Conservation (phyloP, 2,797 vertebrate genomes). For the Dryobates pubescens region DNA sequence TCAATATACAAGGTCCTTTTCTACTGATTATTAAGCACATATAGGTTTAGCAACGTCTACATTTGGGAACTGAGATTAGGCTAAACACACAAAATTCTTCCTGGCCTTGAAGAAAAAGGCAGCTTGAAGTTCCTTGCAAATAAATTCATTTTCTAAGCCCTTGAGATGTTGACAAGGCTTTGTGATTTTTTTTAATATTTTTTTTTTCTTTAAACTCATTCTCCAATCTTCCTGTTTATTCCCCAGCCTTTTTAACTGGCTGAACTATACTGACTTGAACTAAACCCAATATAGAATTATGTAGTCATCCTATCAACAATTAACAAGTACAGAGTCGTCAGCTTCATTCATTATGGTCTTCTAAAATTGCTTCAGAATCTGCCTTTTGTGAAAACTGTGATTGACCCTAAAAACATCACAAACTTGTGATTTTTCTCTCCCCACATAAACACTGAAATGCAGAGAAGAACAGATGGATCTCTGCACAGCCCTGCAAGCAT, state of each 20-base stretch:
- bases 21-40: not conserved
- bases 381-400: not conserved
- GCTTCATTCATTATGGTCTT: not conserved
- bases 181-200: no score
- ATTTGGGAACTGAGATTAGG: not conserved
- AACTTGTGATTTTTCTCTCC: slow-evolving; percentile 16
- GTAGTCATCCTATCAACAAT: not conserved
- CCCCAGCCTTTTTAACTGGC: not conserved
- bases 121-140: not conserved
- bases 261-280: not conserved
- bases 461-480: not conserved
- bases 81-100: not conserved
- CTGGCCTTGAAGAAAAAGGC: not conserved
- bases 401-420: not conserved
- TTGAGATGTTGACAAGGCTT: not conserved
- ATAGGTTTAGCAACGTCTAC: not conserved
- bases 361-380: not conserved
- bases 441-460: not conserved
- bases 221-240: not conserved
- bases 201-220: not conserved
- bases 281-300: not conserved
- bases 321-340: not conserved
- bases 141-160: not conserved
- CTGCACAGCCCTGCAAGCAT: not conserved
- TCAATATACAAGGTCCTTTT: not conserved